Evolutionary conservation across 1,140 invertebrate species (phyloP), one percentile per base, ranked within the genome.

Genomic region (Drosophila sulfurigaster): DNA sequence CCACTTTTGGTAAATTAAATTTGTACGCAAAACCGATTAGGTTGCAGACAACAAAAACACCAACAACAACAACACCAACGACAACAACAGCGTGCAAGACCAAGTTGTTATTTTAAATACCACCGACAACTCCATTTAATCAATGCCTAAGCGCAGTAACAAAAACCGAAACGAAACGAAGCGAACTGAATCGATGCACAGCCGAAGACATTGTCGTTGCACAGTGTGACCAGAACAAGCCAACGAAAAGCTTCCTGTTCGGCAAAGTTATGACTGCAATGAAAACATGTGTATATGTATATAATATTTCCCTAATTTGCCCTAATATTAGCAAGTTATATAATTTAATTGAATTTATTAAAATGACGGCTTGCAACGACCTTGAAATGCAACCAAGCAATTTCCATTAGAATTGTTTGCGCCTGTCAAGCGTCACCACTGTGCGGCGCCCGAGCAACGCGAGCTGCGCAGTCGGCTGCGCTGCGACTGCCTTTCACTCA

Each of bases 31-130:
- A 89, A 89, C 85, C 85, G 85, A 89, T 89, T 89, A 89, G 86
- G 85, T 79, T 69, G 81, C 72, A 79, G 77, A 79, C 79, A 81
- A 85, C 85, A 89, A 89, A 20, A 20, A 20, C 20, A 20, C 20
- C 20, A 20, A 20, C 20, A 25, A 25, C 3, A 25, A 25, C 20
- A 25, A 25, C 20, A 25, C 3, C 20, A 25, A 25, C 20, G 20
- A 38, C 35, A 38, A 38, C 35, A 8, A 38, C 35, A 38, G 10
- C 30, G 30, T 5, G 30, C 35, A 38, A 38, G 85, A 74, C 85
- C 85, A 89, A 89, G 85, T 89, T 89, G 85, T 89, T 89, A 89
- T 79, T 90, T 90, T 90, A 90, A 89, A 89, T 85, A 89, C 86
- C 86, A 89, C 86, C 78, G 72, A 89, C 85, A 89, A 89, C 75